These are phyloP conservation scores for Tangara arthus DNA, from an alignment of 2,797 vertebrate species.

Conservation along the genomic window DNA sequence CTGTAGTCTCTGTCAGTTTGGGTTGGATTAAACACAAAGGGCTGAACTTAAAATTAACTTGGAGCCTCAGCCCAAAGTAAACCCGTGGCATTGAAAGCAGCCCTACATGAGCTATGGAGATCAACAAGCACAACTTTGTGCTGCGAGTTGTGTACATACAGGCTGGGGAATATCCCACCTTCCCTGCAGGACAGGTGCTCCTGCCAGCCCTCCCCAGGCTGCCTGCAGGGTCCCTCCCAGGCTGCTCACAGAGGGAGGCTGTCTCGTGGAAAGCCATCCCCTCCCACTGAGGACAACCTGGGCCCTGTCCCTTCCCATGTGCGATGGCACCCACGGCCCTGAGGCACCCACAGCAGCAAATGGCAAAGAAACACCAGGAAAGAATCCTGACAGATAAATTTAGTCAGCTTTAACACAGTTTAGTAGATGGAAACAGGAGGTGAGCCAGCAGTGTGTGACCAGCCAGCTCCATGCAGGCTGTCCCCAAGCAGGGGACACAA, in stretches of 20 bases:
- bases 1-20: constrained; percentile 53
- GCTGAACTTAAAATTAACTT: constrained; percentile 68
- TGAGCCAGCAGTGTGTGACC: not conserved
- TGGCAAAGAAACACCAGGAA: not conserved
- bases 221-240: not conserved
- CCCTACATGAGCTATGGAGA: constrained; percentile 7
- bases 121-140: constrained; percentile 62
- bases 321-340: not conserved
- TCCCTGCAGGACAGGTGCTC: constrained; percentile 19
- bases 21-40: constrained; percentile 74
- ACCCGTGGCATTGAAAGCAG: constrained; percentile 43
- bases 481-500: not conserved
- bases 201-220: constrained; percentile 22
- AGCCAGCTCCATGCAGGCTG: not conserved
- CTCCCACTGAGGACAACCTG: not conserved
- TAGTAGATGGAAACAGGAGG: not conserved
- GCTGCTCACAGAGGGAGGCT: not conserved
- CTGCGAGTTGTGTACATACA: constrained; percentile 27
- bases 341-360: not conserved
- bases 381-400: not conserved
- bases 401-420: not conserved
- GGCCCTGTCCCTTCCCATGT: not conserved
- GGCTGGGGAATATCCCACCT: not conserved
- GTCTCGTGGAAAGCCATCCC: not conserved
- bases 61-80: constrained; percentile 66